phyloP scores from a whole-genome alignment of 2,113 vertebrate species.

The Speoplatyrhinus poulsoni region DNA sequence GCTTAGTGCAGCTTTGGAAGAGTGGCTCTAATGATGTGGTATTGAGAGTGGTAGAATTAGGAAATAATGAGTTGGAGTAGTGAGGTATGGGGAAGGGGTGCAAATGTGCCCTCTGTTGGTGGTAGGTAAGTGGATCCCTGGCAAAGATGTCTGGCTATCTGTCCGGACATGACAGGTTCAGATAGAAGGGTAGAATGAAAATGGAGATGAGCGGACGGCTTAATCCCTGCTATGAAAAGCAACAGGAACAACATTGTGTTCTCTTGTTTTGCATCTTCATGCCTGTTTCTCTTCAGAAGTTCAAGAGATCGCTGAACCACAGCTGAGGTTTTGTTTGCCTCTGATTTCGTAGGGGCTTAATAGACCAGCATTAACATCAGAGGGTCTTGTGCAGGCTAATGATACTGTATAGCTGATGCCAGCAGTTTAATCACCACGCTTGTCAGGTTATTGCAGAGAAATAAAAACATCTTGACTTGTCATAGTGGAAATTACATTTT shows the following conservation, averaged over 20 bases:
- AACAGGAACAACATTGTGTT: slow-evolving; percentile 22
- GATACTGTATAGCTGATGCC: slow-evolving; percentile 64
- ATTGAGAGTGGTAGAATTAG: slow-evolving; percentile 14
- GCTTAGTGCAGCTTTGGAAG: slow-evolving; percentile 5
- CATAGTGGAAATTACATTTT: slow-evolving; percentile 15
- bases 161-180: slow-evolving; percentile 84
- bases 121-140: slow-evolving; percentile 67
- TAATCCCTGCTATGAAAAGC: slow-evolving; percentile 34
- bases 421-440: slow-evolving; percentile 40
- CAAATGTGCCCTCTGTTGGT: slow-evolving; percentile 75
- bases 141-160: slow-evolving; percentile 76
- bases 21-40: slow-evolving; percentile 11
- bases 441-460: slow-evolving; percentile 5
- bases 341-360: slow-evolving; percentile 62
- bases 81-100: slow-evolving; percentile 68
- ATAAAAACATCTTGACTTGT: slow-evolving; percentile 6
- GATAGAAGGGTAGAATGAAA: slow-evolving; percentile 84
- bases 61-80: slow-evolving; percentile 14
- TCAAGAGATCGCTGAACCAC: slow-evolving; percentile 18
- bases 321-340: slow-evolving; percentile 20
- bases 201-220: slow-evolving; percentile 72
- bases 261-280: slow-evolving; percentile 2
- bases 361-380: slow-evolving; percentile 61
- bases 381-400: slow-evolving; percentile 61
- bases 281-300: slow-evolving; percentile 16